Base-by-base conservation (phyloP, 2,797 vertebrate species). In the Siniperca scherzeri region DNA sequence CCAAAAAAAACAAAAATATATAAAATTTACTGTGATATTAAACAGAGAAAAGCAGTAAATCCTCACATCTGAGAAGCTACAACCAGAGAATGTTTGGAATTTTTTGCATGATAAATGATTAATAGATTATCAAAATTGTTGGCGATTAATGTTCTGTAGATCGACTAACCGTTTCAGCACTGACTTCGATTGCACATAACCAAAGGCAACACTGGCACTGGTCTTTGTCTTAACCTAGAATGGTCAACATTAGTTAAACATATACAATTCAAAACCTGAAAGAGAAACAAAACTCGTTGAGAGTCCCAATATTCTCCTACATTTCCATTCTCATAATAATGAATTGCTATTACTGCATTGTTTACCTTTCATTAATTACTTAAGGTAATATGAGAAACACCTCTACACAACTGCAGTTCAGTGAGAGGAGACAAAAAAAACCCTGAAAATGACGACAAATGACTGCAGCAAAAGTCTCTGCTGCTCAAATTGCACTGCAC, bases 401-500 rank as follows among this genome's bases (percentile, higher is more conserved):
- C 48, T 82, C 73, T 27, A 81, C 84, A 87, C 66, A 77, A 80
- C 72, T 72, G 71, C 86, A 84, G 73, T 77, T 87, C 66, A 76
- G 61, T 38, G 69, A 77, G 69, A 44, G 30, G 21, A 65, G 78
- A 82, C 48, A 38, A 40, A 70, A 81, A 86, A 50, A 69, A 17
- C 21, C 17, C 6, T 33, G 80, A 91, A 93, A 94, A 95, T 92
- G 92, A 93, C 92, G 91, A 95, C 91, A 93, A 95, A 96, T 95
- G 94, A 95, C 94, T 96, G 95, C 94, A 95, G 94, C 94, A 94
- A 93, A 92, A 88, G 75, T 87, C 87, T 87, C 84, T 81, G 82
- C 92, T 86, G 93, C 92, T 93, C 92, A 93, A 92, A 94, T 93
- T 93, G 91, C 91, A 91, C 90, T 61, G 92, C 90, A 76, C 84